These are phyloP conservation scores for Columba livia DNA, from an alignment of 2,113 vertebrate species.

Conservation along the genomic window DNA sequence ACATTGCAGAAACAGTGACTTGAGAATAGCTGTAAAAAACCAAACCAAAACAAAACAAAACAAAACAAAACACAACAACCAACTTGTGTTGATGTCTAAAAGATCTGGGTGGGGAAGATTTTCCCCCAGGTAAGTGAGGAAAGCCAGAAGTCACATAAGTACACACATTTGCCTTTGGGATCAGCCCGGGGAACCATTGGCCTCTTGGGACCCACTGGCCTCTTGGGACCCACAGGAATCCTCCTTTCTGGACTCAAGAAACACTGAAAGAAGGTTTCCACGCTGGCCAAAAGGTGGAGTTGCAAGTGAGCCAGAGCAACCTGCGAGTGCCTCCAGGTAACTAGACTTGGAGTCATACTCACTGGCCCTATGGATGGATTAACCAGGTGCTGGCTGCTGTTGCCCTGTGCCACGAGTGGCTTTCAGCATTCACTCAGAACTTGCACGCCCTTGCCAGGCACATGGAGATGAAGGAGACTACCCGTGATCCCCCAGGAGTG, in stretches of 20 bases:
- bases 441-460: not conserved
- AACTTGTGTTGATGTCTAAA: not conserved
- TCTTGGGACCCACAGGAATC: not conserved
- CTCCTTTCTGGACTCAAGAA: not conserved
- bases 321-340: not conserved
- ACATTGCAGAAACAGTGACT: not conserved
- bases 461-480: conserved; percentile 30
- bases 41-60: not conserved
- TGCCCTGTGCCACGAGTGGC: not conserved
- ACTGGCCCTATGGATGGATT: not conserved
- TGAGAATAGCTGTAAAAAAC: not conserved
- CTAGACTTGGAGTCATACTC: not conserved
- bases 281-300: conserved; percentile 11
- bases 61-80: too few species aligned
- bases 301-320: not conserved
- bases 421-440: not conserved
- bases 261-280: not conserved
- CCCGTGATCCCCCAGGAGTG: not conserved
- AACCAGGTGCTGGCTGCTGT: not conserved
- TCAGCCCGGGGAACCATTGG: not conserved
- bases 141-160: not conserved
- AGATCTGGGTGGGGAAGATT: not conserved
- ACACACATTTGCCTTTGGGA: not conserved
- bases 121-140: not conserved
- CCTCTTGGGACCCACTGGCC: fast-evolving